Percentiles rank a stretch among this genome's conserved stretches.
phyloP scores from a whole-genome alignment of 2,113 vertebrate genomes.

The Pituophis catenifer region DNA sequence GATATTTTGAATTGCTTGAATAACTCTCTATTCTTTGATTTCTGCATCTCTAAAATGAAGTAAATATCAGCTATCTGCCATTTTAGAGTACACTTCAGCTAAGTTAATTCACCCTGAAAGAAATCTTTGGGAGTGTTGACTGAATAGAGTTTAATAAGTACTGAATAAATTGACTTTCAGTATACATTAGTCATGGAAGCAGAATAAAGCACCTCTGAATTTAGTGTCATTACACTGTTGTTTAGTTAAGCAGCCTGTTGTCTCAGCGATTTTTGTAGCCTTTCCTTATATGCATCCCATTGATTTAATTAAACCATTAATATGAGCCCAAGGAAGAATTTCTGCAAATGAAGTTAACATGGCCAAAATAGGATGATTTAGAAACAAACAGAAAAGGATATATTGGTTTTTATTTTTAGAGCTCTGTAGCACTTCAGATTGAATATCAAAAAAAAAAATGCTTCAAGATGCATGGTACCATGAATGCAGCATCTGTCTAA shows the following conservation, averaged over 20 bases:
- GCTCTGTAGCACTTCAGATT: background rate
- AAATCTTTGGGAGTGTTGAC: background rate
- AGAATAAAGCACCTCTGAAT: constrained; percentile 22
- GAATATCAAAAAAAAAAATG: background rate
- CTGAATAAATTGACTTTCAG: constrained; percentile 25
- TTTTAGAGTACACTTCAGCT: constrained; percentile 5
- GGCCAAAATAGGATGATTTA: background rate
- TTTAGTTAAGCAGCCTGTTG: constrained; percentile 13
- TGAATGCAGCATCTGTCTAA: background rate
- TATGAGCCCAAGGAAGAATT: background rate
- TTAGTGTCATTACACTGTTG: constrained; percentile 12
- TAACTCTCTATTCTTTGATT: background rate
- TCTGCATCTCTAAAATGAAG: constrained; percentile 7
- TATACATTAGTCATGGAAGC: constrained; percentile 19
- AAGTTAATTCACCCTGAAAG: constrained; percentile 21
- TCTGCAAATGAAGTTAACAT: background rate
- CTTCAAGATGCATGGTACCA: background rate
- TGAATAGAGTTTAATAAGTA: constrained; percentile 13
- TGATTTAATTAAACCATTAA: constrained; percentile 14
- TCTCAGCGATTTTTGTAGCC: constrained; percentile 6
- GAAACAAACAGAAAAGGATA: background rate
- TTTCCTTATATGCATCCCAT: constrained; percentile 3
- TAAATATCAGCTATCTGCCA: constrained; percentile 2
- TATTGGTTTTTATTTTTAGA: background rate
- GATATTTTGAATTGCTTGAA: constrained; percentile 2